A percentile compares a stretch with the other conserved stretches of the same genome.
phyloP scores from a whole-genome alignment of 2,113 vertebrate genomes.

The Saimiri boliviensis region DNA sequence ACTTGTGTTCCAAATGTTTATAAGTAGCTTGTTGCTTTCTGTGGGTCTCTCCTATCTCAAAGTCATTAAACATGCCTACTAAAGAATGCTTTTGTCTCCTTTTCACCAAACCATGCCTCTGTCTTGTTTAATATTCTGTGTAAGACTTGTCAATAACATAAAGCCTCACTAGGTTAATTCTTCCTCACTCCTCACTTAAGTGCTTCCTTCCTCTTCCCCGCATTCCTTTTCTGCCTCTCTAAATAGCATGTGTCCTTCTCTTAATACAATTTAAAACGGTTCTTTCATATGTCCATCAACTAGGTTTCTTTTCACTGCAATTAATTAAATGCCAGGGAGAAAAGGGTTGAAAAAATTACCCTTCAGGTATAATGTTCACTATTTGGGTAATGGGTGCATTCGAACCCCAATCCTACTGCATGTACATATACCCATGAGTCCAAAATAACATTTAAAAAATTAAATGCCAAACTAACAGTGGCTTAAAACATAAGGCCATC shows the following conservation, averaged over 20 bases:
- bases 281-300: neutral
- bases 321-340: constrained; percentile 24
- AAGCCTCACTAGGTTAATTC: neutral
- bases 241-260: neutral
- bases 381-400: no score
- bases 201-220: neutral
- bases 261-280: constrained; percentile 6
- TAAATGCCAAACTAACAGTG: neutral
- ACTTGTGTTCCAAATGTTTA: neutral
- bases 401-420: no score
- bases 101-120: neutral
- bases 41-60: neutral
- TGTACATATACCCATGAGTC: no score
- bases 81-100: neutral
- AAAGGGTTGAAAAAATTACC: no score
- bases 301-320: neutral
- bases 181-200: neutral
- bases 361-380: no score
- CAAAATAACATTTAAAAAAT: no score
- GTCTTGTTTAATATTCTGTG: neutral
- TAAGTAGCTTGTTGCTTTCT: neutral
- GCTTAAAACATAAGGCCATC: constrained; percentile 18
- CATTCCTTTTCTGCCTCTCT: neutral
- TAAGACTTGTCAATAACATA: neutral
- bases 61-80: neutral